A percentile compares a stretch with the other conserved stretches of the same genome.
These are phyloP conservation scores for Gymnothorax javanicus DNA, from an alignment of 2,797 vertebrate species.

Conservation along the genomic window DNA sequence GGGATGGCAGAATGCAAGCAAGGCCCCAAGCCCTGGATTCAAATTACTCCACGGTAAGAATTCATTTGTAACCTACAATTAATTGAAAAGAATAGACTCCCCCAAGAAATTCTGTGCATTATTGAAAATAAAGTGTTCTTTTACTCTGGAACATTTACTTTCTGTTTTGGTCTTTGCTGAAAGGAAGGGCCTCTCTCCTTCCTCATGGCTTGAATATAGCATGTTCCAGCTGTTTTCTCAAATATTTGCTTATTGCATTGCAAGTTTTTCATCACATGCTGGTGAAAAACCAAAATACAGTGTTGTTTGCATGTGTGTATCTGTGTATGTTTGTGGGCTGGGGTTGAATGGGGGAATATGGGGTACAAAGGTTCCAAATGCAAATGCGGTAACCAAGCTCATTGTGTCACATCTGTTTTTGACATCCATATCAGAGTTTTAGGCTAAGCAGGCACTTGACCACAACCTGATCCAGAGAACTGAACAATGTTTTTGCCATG, in stretches of 20 bases:
- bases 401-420: constrained; percentile 35
- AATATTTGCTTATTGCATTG: not conserved
- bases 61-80: constrained; percentile 94
- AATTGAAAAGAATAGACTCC: constrained; percentile 85
- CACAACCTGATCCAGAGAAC: not conserved
- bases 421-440: not conserved
- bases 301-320: not conserved
- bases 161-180: constrained; percentile 17
- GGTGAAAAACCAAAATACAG: not conserved
- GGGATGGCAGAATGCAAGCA: constrained; percentile 84
- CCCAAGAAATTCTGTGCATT: constrained; percentile 63
- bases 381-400: constrained; percentile 34
- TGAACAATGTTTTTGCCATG: not conserved
- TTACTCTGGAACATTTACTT: constrained; percentile 27
- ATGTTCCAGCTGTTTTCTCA: not conserved
- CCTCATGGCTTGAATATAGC: not conserved
- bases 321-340: not conserved
- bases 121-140: constrained; percentile 50
- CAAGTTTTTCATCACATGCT: not conserved
- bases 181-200: constrained; percentile 13
- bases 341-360: not conserved
- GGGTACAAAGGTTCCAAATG: constrained; percentile 7
- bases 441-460: not conserved
- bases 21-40: constrained; percentile 86
- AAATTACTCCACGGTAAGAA: constrained; percentile 85